These are phyloP conservation scores for Eptesicus fuscus DNA, from an alignment of 2,113 vertebrate genomes.

Conservation along the genomic window DNA sequence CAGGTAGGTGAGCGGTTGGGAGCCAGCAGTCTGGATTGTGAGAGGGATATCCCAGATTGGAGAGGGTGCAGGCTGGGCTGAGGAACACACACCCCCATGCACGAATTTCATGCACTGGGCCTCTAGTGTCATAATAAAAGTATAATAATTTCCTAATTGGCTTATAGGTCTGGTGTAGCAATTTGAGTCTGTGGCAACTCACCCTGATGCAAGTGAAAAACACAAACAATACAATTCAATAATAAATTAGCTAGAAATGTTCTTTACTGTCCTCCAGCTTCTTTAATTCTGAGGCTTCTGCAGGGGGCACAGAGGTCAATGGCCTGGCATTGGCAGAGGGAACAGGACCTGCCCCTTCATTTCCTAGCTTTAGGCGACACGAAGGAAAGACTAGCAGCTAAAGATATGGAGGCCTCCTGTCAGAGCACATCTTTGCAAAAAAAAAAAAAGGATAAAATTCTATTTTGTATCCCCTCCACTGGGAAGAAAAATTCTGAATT, in stretches of 20 bases:
- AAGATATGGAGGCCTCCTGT: background rate
- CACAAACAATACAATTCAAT: background rate
- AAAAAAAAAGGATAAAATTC: background rate
- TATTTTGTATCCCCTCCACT: background rate
- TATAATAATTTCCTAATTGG: background rate
- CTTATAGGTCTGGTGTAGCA: background rate
- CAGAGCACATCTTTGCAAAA: background rate
- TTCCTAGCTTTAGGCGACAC: background rate
- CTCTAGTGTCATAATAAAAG: background rate
- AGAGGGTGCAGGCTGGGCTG: no score
- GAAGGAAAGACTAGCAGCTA: background rate
- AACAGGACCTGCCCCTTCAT: background rate
- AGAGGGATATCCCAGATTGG: no score
- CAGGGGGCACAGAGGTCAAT: background rate
- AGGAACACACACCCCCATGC: no score
- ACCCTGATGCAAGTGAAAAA: background rate
- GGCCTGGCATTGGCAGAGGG: background rate
- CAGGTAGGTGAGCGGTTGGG: no score
- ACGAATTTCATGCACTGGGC: no score
- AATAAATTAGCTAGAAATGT: background rate
- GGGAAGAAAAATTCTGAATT: background rate
- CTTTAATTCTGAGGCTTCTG: background rate
- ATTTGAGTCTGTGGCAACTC: background rate
- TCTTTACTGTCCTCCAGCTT: background rate
- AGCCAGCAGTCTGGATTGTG: no score